Percentiles rank a stretch among this genome's conserved stretches.
phyloP scores from a whole-genome alignment of 2,113 vertebrate species.

The Hystrix cristata region DNA sequence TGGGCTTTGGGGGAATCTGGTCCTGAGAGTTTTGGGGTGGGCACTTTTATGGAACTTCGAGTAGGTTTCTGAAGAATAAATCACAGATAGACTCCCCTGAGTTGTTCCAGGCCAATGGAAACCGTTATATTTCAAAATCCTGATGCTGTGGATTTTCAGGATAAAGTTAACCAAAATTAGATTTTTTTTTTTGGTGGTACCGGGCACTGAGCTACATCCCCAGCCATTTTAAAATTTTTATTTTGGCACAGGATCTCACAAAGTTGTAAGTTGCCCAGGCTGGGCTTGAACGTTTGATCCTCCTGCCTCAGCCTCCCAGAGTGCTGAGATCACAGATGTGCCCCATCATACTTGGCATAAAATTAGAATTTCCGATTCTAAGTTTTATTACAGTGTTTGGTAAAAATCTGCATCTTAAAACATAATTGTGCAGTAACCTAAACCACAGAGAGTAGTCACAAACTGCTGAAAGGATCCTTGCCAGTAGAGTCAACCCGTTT shows the following conservation, averaged over 20 bases:
- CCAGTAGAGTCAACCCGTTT: background rate
- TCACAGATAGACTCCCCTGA: background rate
- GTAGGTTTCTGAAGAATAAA: conserved; percentile 27
- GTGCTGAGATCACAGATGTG: too few species aligned
- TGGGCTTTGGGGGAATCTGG: background rate
- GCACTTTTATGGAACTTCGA: background rate
- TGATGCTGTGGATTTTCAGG: background rate
- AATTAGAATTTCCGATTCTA: conserved; percentile 30
- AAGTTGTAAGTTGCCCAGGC: too few species aligned
- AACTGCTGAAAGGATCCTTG: background rate
- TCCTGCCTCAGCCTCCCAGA: too few species aligned
- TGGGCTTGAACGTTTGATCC: too few species aligned
- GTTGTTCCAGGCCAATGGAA: background rate
- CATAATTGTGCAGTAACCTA: background rate
- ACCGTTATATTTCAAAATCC: background rate
- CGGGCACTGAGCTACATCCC: too few species aligned
- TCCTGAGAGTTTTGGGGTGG: background rate
- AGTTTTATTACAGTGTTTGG: conserved; percentile 2
- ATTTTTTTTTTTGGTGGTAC: too few species aligned
- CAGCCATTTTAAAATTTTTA: too few species aligned
- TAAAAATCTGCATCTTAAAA: conserved; percentile 53
- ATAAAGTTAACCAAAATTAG: background rate
- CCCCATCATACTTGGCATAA: background rate
- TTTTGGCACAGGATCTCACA: too few species aligned
- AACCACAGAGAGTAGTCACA: background rate